These are phyloP conservation scores for Cervus canadensis DNA, from an alignment of 2,113 vertebrate genomes.

Conservation along the genomic window DNA sequence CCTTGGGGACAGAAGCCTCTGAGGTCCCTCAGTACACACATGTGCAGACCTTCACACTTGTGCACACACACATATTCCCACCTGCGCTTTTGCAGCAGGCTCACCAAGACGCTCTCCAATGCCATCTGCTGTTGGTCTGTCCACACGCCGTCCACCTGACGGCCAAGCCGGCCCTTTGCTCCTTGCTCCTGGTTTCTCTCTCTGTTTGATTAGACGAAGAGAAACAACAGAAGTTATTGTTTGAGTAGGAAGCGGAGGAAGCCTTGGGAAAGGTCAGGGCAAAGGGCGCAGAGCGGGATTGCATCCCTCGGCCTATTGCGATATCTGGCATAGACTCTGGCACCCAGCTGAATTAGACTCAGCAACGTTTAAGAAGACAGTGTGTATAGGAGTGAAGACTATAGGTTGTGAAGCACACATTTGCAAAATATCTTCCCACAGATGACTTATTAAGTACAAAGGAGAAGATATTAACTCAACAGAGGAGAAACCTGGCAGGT, in stretches of 20 bases:
- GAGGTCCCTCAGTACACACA: not conserved
- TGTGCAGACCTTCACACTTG: too few species aligned
- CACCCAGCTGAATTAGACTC: not conserved
- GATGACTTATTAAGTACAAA: not conserved
- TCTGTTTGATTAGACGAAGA: not conserved
- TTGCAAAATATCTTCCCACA: not conserved
- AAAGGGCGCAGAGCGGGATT: not conserved
- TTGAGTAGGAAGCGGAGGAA: not conserved
- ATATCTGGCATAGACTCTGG: not conserved
- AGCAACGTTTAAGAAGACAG: not conserved
- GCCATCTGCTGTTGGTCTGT: constrained; percentile 75
- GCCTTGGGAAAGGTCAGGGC: not conserved
- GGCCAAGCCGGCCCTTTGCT: constrained; percentile 61
- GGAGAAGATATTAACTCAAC: not conserved
- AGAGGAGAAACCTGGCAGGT: not conserved
- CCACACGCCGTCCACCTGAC: constrained; percentile 74
- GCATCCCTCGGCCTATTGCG: not conserved
- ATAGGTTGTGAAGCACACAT: not conserved
- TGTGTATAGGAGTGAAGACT: fast-evolving
- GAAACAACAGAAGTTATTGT: not conserved
- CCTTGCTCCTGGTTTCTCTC: constrained; percentile 61
- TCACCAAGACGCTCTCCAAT: constrained; percentile 73
- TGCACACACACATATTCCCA: constrained; percentile 10
- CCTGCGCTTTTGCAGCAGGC: constrained; percentile 75
- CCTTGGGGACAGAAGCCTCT: not conserved